Percentiles rank a stretch among this genome's conserved stretches.
Evolutionary conservation across 2,797 vertebrate species (phyloP).

Genomic region (Parauchenoglanis punctatus): DNA sequence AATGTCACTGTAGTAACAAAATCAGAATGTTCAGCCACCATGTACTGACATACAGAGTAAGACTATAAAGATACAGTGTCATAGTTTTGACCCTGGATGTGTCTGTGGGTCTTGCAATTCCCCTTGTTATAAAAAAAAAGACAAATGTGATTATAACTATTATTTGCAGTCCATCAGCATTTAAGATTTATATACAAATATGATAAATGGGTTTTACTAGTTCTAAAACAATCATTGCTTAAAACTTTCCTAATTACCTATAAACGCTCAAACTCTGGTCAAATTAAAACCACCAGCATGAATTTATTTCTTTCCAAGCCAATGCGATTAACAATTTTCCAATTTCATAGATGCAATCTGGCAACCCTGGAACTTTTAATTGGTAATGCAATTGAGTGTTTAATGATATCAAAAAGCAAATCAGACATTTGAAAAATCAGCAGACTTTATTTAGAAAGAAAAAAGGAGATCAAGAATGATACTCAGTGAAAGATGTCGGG

Average conservation of each 20-base stretch:
- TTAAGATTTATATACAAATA: neutral
- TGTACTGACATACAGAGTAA: neutral
- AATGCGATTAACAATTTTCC: neutral
- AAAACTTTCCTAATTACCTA: neutral
- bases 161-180: neutral
- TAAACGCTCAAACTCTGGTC: neutral
- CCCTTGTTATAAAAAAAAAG: neutral
- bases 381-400: neutral
- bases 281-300: constrained; percentile 6
- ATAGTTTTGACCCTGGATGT: neutral
- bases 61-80: neutral
- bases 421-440: neutral
- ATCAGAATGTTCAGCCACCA: neutral
- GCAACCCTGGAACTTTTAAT: neutral
- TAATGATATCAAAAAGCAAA: neutral
- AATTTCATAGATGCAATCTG: neutral
- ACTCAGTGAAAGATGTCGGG: neutral
- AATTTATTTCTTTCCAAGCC: neutral
- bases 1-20: neutral
- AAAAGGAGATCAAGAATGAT: neutral
- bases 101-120: neutral
- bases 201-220: neutral
- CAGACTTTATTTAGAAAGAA: neutral
- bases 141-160: neutral
- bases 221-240: neutral